Evolutionary conservation across 1,140 invertebrate species (phyloP).

Genomic region (Drosophila leontia): DNA sequence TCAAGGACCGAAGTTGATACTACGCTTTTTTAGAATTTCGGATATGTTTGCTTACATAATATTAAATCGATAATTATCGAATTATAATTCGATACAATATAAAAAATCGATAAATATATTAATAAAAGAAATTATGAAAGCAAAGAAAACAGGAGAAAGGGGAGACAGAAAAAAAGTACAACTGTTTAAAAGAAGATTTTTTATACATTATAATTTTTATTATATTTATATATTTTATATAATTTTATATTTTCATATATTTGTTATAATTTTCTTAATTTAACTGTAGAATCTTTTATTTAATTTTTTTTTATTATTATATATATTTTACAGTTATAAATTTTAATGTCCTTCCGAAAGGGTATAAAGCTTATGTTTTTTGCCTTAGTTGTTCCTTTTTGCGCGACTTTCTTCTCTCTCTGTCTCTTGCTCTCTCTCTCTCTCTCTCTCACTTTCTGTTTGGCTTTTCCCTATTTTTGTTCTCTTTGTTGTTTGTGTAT

Average conservation of each 20-base stretch:
- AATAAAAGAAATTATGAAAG: not conserved
- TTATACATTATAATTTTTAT: not conserved
- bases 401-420: conserved; percentile 14
- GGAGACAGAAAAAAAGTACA: too few relatives aligned
- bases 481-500: conserved; percentile 17
- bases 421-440: not conserved
- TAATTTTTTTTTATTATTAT: not conserved
- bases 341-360: not conserved
- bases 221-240: not conserved
- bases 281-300: too few relatives aligned
- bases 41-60: not conserved
- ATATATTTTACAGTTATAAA: not conserved
- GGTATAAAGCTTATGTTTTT: conserved; percentile 67
- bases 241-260: too few relatives aligned
- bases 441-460: conserved; percentile 1
- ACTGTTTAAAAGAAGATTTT: not conserved
- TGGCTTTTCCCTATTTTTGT: conserved; percentile 22
- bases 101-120: too few relatives aligned
- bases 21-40: not conserved
- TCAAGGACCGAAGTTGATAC: not conserved
- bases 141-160: not conserved
- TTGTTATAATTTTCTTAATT: too few relatives aligned
- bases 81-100: too few relatives aligned
- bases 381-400: conserved; percentile 56
- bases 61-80: not conserved